Evolutionary conservation across 1,140 invertebrate genomes (phyloP).

Genomic region (Macrostomum lignano): DNA sequence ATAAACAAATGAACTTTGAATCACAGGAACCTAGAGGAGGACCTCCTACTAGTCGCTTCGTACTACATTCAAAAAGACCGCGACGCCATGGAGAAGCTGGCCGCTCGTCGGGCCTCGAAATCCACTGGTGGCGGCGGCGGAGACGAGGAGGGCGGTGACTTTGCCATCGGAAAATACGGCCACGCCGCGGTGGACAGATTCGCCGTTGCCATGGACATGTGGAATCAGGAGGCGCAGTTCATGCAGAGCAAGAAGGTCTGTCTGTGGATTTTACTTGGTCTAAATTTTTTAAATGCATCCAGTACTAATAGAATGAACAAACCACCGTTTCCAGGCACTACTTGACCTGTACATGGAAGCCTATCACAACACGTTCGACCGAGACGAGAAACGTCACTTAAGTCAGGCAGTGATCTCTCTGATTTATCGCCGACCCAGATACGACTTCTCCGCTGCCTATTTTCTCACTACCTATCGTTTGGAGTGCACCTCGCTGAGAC

Average conservation of each 20-base stretch:
- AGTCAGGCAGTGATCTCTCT: slow-evolving; percentile 23
- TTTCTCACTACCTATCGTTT: slow-evolving; percentile 17
- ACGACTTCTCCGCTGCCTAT: slow-evolving; percentile 17
- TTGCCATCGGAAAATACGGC: slow-evolving; percentile 10
- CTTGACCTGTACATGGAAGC: slow-evolving; percentile 25
- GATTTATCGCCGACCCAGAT: slow-evolving; percentile 17
- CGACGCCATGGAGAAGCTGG: too few species aligned
- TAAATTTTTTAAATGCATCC: too few species aligned
- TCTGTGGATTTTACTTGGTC: not conserved
- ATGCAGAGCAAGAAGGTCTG: slow-evolving; percentile 21
- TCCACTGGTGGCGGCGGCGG: too few species aligned
- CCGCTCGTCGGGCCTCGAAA: too few species aligned
- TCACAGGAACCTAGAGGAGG: too few species aligned
- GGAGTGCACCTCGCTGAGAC: slow-evolving; percentile 16
- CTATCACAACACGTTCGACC: slow-evolving; percentile 24
- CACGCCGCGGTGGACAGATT: slow-evolving; percentile 24
- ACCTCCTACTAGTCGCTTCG: too few species aligned
- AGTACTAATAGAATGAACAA: too few species aligned
- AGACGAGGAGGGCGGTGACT: too few species aligned
- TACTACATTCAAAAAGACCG: too few species aligned
- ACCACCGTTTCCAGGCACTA: too few species aligned
- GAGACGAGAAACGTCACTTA: slow-evolving; percentile 18
- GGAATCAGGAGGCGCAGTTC: slow-evolving; percentile 21
- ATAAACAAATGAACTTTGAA: too few species aligned
- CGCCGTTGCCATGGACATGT: slow-evolving; percentile 22